Conservation (phyloP, 1,140 invertebrate species). For the Oncopodura yosiiana region DNA sequence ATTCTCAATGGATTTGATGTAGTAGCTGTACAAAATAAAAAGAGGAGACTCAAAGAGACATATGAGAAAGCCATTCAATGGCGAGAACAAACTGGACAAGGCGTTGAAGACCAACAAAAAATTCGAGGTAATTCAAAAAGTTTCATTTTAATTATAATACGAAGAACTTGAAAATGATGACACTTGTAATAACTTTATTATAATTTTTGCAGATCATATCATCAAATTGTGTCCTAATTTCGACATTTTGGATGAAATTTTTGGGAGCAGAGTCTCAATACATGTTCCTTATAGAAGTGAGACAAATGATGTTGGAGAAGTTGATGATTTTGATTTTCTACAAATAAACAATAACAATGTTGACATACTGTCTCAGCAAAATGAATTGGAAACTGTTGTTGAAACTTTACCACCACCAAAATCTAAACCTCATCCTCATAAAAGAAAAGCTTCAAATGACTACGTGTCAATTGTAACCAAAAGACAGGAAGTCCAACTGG, state of each 20-base stretch:
- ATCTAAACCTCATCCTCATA: neutral
- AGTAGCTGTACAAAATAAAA: neutral
- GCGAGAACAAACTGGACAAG: slow-evolving; percentile 6
- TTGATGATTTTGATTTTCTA: neutral
- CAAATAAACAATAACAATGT: neutral
- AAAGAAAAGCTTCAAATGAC: neutral
- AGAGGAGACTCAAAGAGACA: neutral
- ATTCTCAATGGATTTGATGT: too few relatives aligned
- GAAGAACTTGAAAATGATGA: too few relatives aligned
- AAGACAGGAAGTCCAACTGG: neutral
- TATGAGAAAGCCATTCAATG: neutral
- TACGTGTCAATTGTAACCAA: neutral
- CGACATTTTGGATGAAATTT: slow-evolving; percentile 15
- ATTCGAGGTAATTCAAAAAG: neutral
- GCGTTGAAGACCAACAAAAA: neutral
- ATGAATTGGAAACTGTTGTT: neutral
- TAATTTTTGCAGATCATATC: too few relatives aligned
- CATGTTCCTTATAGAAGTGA: neutral
- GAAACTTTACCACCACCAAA: neutral
- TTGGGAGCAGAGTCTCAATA: neutral
- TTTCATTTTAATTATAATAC: too few relatives aligned
- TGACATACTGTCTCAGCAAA: neutral
- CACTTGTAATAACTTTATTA: too few relatives aligned
- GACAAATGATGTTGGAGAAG: neutral
- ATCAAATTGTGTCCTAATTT: slow-evolving; percentile 15